phyloP scores from a whole-genome alignment of 2,888 invertebrate species.

The Polia nebulosa region DNA sequence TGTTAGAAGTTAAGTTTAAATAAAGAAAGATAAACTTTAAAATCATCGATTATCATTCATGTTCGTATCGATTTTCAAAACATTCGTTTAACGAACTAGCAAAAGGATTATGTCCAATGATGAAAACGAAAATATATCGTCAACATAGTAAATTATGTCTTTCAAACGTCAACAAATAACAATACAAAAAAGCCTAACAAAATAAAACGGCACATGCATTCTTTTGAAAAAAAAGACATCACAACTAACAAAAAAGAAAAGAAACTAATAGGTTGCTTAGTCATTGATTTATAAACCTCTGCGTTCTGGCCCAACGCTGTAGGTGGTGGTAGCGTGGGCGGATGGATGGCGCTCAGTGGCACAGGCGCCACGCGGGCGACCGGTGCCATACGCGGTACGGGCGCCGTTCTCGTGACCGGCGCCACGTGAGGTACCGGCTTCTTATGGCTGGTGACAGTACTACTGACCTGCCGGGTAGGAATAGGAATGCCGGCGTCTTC shows the following conservation, averaged over 20 bases:
- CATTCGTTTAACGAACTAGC: not conserved
- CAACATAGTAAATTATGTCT: not conserved
- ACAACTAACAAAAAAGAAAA: conserved; percentile 72
- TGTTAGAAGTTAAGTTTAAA: not conserved
- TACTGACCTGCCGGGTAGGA: conserved; percentile 91
- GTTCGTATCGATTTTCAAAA: no score
- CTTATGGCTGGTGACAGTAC: conserved; percentile 84
- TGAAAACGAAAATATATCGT: not conserved
- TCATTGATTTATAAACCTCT: conserved; percentile 89
- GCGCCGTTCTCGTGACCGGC: conserved; percentile 71
- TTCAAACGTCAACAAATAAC: conserved; percentile 1
- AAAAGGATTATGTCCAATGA: not conserved
- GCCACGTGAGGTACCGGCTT: conserved; percentile 79
- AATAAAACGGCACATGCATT: conserved; percentile 55
- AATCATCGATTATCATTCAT: no score
- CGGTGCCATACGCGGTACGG: conserved; percentile 77
- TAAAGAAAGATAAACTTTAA: not conserved
- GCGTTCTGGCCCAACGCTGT: conserved; percentile 89
- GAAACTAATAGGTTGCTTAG: conserved; percentile 71
- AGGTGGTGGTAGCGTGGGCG: conserved; percentile 65
- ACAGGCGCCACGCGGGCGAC: conserved; percentile 76
- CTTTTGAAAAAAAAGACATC: conserved; percentile 61
- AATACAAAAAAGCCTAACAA: conserved; percentile 27
- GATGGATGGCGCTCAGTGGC: conserved; percentile 79
- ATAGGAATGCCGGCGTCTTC: conserved; percentile 95